Evolutionary conservation across 2,888 invertebrate species (phyloP), one percentile per base, ranked within the genome.

Genomic region (Trachelus tabidus): DNA sequence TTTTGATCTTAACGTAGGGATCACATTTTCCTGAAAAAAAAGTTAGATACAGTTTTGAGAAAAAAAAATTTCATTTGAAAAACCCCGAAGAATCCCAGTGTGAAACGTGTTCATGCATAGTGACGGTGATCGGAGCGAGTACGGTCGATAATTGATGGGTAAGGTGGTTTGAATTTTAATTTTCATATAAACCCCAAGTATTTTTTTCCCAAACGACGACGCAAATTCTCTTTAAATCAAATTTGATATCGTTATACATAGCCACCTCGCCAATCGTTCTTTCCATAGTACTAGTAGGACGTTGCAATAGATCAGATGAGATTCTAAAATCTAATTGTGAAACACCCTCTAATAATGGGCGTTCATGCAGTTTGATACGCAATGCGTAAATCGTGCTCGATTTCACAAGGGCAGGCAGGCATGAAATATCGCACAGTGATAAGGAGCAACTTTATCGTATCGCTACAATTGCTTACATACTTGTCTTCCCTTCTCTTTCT

Each of bases 1-100:
- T 92, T 85, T 95, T 95, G 37, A 98, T 94, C 86, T 98, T 95
- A 0, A 99, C 97, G 92, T 98, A 99, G 0, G 98, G 97, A 92
- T 99, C 99, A 85, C 97, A 97, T 40, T 95, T 93, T 84, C 97
- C 96, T 97, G 92, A 74, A 92, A 79, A 82, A 74, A 79, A 83
- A 35, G 76, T 73, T 6, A 23, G 23, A 56, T 56, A 56, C 9
- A n/a, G 34, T 23, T 34, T 79, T n/a, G 23, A 40, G 37, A 34
- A 56, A 33, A 34, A 69, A 69, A 69, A 11, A 34, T 79, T 11
- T 23, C 6, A n/a, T 77, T 78, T 12, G 33, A 78, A 34, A 79
- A 73, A 77, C 73, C 34, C 76, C 77, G 79, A 77, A 73, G 76
- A 77, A 82, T 79, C 84, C 88, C 87, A 84, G 75, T 81, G 77